These are phyloP conservation scores for Ophion slaviceki DNA, from an alignment of 2,888 invertebrate genomes.

Conservation along the genomic window DNA sequence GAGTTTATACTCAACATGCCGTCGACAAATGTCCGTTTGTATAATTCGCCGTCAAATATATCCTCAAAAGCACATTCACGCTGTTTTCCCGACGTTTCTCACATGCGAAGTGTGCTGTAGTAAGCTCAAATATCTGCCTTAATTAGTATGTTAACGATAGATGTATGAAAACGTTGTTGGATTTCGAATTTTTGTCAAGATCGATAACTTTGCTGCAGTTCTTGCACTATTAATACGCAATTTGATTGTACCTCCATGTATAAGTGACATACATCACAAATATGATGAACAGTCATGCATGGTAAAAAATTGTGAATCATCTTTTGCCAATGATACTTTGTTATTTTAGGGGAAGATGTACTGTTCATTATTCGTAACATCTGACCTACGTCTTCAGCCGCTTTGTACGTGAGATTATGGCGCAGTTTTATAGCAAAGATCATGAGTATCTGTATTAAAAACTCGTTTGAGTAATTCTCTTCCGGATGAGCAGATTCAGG, in stretches of 20 bases:
- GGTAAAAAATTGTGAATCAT: conserved; percentile 13
- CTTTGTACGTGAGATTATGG: too few species aligned
- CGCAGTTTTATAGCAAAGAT: conserved; percentile 47
- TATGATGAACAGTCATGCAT: conserved; percentile 26
- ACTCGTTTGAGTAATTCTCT: conserved; percentile 36
- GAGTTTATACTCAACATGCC: too few species aligned
- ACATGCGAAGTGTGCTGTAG: conserved; percentile 26
- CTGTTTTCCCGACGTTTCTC: conserved; percentile 22
- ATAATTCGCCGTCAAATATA: conserved; percentile 36
- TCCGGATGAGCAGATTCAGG: conserved; percentile 8
- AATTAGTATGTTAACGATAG: conserved; percentile 30
- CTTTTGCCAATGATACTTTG: conserved; percentile 16
- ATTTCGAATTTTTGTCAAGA: conserved; percentile 4
- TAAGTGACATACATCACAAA: conserved; percentile 23
- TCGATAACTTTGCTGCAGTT: conserved; percentile 29
- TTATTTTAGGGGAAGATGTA: too few species aligned
- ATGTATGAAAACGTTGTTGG: conserved; percentile 26
- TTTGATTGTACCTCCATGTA: conserved; percentile 25
- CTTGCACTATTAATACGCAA: conserved; percentile 3
- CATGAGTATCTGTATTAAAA: conserved; percentile 40
- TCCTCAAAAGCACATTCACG: conserved; percentile 43
- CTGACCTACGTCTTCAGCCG: too few species aligned
- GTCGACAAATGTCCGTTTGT: too few species aligned
- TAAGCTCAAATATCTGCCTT: conserved; percentile 39
- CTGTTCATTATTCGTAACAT: too few species aligned